Evolutionary conservation across 2,888 invertebrate species (phyloP), one percentile per base, ranked within the genome.

Genomic region (Malthinus seriepunctatus): DNA sequence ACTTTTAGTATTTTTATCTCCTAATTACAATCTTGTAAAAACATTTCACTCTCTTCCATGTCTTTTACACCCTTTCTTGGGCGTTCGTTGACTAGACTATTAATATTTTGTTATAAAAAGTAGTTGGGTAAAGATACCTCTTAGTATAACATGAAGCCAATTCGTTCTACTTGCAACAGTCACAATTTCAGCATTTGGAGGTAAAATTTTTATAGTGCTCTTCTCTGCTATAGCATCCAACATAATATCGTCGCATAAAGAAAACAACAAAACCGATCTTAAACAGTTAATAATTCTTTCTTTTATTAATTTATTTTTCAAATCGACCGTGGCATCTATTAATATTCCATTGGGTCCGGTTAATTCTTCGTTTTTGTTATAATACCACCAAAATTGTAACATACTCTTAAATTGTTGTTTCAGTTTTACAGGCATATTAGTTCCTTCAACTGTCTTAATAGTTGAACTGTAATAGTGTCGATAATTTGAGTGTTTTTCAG

Each of bases 301-400:
- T 38, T 49, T 57, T 32, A 64, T 32, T 33, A 64, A 48, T n/a
- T 63, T 57, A n/a, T 50, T 38, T 45, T 56, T 56, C 9, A 67
- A 11, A 50, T 64, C 57, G 10, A 51, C 51, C 0, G 67, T 55
- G 2, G 54, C 51, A 9, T 66, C 62, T 8, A 55, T 48, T 8
- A 65, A 51, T 23, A 63, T 62, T 5, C 62, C 56, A 31, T 59
- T 44, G 2, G 47, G 12, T 8, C 56, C 58, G 3, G 56, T 46
- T 8, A 63, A 38, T 12, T 61, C 48, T 33, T 38, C 73, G 74
- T 80, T 81, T 72, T 77, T 79, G 71, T 81, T 82, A 57, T 81
- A 81, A 62, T 80, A 80, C 82, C 82, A 82, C 60, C 82, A 81
- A 8, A 82, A 72, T 68, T 81, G 79, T 57, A 82, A 80, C 67